A percentile compares a stretch with the other conserved stretches of the same genome.
These are phyloP conservation scores for Noctua pronuba DNA, from an alignment of 2,888 invertebrate genomes.

Conservation along the genomic window DNA sequence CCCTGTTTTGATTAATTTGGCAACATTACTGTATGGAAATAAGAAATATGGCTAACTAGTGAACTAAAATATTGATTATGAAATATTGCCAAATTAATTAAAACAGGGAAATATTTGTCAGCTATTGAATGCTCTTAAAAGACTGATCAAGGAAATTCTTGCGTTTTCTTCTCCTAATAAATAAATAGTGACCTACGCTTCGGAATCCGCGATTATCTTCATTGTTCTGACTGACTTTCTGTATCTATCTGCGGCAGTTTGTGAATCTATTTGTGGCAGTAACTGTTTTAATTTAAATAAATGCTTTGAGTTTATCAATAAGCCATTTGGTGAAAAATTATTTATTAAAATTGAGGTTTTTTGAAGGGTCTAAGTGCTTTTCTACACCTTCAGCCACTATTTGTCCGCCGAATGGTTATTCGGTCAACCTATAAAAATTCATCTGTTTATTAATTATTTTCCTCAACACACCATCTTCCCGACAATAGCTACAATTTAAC, in stretches of 20 bases:
- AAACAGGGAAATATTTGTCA: too few relatives aligned
- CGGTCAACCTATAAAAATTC: too few relatives aligned
- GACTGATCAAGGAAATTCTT: background rate
- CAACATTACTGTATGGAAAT: too few relatives aligned
- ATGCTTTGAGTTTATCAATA: background rate
- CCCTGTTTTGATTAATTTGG: too few relatives aligned
- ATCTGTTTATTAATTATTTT: background rate
- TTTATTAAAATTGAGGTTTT: background rate
- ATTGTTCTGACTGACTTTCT: background rate
- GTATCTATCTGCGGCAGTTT: background rate
- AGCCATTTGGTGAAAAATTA: background rate
- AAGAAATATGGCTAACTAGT: too few relatives aligned
- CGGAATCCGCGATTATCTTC: background rate
- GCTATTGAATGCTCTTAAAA: too few relatives aligned
- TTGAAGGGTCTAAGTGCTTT: background rate
- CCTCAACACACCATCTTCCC: background rate
- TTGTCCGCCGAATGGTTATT: background rate
- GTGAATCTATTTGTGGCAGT: background rate
- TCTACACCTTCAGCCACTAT: background rate
- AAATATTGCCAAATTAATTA: too few relatives aligned
- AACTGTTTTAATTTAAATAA: background rate
- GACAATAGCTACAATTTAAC: conserved; percentile 39
- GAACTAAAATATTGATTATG: too few relatives aligned
- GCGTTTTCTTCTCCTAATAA: background rate
- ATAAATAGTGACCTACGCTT: background rate